Percentiles rank a stretch among this genome's conserved stretches.
phyloP scores from a whole-genome alignment of 2,888 invertebrate species.

The Leptothorax acervorum region DNA sequence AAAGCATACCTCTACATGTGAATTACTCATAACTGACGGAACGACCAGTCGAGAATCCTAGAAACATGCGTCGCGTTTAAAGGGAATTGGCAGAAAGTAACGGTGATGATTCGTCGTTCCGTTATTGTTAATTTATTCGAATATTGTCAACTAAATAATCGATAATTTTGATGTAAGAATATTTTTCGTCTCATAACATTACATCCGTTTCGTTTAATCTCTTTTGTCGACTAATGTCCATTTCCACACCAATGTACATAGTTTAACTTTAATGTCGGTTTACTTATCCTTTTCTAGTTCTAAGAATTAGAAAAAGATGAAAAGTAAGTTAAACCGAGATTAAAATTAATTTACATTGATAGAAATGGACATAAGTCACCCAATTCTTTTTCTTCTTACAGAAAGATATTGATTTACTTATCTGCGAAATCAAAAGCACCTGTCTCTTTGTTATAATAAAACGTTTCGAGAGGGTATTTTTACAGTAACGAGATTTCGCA shows the following conservation, averaged over 20 bases:
- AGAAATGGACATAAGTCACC: too few species aligned
- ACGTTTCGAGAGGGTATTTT: not conserved
- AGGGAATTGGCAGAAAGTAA: not conserved
- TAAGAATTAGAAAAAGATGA: too few species aligned
- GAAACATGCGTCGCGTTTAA: not conserved
- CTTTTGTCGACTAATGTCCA: too few species aligned
- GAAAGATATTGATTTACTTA: too few species aligned
- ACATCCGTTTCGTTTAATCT: too few species aligned
- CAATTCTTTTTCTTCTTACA: too few species aligned
- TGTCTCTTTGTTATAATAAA: not conserved
- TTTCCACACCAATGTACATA: too few species aligned
- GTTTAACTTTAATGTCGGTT: too few species aligned
- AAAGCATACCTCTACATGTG: not conserved
- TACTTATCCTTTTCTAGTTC: too few species aligned
- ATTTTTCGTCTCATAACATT: not conserved
- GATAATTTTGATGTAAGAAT: not conserved
- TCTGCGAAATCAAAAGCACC: not conserved
- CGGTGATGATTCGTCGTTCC: not conserved
- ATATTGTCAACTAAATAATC: not conserved
- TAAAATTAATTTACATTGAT: too few species aligned
- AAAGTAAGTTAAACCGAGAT: too few species aligned
- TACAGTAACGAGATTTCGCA: not conserved
- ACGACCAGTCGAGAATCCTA: not conserved
- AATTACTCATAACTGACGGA: not conserved
- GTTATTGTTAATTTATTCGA: not conserved